Percentiles rank a stretch among this genome's conserved stretches.
Conservation (phyloP, 2,797 vertebrate genomes). For the Lepus townsendii region DNA sequence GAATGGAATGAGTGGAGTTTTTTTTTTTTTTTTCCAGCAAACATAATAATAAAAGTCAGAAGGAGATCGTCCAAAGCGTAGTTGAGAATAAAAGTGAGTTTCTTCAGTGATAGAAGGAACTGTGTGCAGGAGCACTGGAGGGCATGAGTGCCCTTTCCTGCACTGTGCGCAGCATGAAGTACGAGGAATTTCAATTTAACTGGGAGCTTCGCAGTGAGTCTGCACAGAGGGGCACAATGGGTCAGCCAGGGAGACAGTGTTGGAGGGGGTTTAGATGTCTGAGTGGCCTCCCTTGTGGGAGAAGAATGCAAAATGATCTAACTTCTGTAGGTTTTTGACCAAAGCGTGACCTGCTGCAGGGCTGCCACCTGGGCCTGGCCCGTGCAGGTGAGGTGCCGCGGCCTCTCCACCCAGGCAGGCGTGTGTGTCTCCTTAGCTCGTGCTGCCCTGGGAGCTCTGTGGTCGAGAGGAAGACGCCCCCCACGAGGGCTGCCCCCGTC, state of each 20-base stretch:
- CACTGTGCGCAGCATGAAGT: background rate
- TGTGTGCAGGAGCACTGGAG: too few species aligned
- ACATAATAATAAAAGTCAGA: constrained; percentile 26
- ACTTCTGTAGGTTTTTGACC: background rate
- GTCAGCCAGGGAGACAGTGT: background rate
- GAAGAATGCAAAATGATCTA: background rate
- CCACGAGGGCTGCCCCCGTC: background rate
- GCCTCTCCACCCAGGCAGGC: background rate
- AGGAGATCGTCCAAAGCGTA: constrained; percentile 30
- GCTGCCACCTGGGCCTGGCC: background rate
- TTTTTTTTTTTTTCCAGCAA: background rate
- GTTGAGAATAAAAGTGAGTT: constrained; percentile 43
- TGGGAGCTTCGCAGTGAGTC: constrained; percentile 60
- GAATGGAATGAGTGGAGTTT: background rate
- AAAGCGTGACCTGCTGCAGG: background rate
- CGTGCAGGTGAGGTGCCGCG: background rate
- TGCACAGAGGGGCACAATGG: background rate
- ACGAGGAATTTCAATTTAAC: constrained; percentile 51
- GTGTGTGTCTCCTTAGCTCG: background rate
- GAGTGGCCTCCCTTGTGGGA: background rate
- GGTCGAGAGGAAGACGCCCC: too few species aligned
- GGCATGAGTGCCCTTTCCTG: background rate
- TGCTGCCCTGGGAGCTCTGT: background rate
- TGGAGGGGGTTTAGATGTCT: background rate
- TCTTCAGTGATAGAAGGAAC: too few species aligned